These are phyloP conservation scores for Neuroscelio doddi DNA, from an alignment of 2,888 invertebrate genomes.

Conservation along the genomic window DNA sequence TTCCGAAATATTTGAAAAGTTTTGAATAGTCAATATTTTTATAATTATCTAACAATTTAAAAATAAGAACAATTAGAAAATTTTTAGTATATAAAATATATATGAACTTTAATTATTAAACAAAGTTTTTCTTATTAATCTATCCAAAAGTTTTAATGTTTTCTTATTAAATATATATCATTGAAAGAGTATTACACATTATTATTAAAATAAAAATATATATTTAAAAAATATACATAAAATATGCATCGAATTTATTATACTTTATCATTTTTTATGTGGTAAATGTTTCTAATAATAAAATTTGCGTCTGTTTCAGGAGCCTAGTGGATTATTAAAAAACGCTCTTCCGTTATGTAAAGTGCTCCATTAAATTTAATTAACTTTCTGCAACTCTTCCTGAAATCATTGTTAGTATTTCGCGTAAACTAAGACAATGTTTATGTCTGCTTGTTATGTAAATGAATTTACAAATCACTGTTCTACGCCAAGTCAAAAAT, in stretches of 20 bases:
- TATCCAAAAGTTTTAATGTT: no score
- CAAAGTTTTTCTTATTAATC: no score
- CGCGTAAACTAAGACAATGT: constrained; percentile 40
- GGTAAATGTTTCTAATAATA: not conserved
- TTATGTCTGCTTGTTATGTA: not conserved
- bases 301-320: constrained; percentile 54
- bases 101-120: no score
- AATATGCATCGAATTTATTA: constrained; percentile 9
- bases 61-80: no score
- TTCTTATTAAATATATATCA: no score
- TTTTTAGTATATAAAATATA: no score
- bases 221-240: not conserved
- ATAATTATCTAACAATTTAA: no score
- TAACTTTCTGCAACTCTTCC: constrained; percentile 15
- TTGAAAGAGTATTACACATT: no score
- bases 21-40: no score
- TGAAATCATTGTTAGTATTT: constrained; percentile 46
- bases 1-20: no score
- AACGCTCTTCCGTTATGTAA: constrained; percentile 3
- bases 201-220: no score
- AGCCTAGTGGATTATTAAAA: constrained; percentile 67
- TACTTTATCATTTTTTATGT: constrained; percentile 10
- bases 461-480: not conserved
- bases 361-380: constrained; percentile 19
- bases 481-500: not conserved